Evolutionary conservation across 2,797 vertebrate genomes (phyloP).

Genomic region (Oreonectes daqikongensis): DNA sequence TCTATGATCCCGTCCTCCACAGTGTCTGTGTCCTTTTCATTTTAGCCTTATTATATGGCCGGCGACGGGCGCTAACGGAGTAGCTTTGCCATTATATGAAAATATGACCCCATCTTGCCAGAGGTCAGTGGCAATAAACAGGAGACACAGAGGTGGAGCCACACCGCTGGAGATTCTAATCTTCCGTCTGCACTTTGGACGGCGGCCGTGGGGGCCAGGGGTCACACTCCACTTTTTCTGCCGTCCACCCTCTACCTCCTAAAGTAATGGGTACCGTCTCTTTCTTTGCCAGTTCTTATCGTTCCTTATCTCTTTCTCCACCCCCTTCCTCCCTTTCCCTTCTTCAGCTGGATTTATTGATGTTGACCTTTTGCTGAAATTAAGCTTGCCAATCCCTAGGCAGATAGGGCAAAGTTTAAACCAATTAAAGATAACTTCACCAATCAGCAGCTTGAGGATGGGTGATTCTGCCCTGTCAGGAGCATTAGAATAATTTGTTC

Average conservation of each 20-base stretch:
- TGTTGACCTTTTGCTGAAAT: slow-evolving; percentile 84
- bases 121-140: slow-evolving; percentile 80
- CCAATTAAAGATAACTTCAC: slow-evolving; percentile 81
- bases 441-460: slow-evolving; percentile 68
- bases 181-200: slow-evolving; percentile 68
- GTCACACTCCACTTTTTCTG: slow-evolving; percentile 43
- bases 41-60: slow-evolving; percentile 73
- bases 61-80: slow-evolving; percentile 72
- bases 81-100: slow-evolving; percentile 79
- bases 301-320: slow-evolving; percentile 38
- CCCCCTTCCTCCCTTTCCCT: slow-evolving; percentile 59
- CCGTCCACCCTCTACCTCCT: slow-evolving; percentile 58
- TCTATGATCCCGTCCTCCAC: slow-evolving; percentile 16
- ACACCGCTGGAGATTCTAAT: slow-evolving; percentile 77
- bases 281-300: slow-evolving; percentile 52
- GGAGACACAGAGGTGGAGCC: slow-evolving; percentile 72
- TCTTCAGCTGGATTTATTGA: slow-evolving; percentile 78
- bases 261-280: slow-evolving; percentile 60
- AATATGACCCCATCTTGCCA: slow-evolving; percentile 78
- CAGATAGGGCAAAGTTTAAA: slow-evolving; percentile 82
- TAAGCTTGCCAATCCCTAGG: slow-evolving; percentile 76
- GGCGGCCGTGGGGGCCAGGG: slow-evolving; percentile 29
- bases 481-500: slow-evolving; percentile 76
- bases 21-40: slow-evolving; percentile 66
- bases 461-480: slow-evolving; percentile 63